Evolutionary conservation across 2,113 vertebrate species (phyloP).

Genomic region (Rhinopomastus cyanomelas): DNA sequence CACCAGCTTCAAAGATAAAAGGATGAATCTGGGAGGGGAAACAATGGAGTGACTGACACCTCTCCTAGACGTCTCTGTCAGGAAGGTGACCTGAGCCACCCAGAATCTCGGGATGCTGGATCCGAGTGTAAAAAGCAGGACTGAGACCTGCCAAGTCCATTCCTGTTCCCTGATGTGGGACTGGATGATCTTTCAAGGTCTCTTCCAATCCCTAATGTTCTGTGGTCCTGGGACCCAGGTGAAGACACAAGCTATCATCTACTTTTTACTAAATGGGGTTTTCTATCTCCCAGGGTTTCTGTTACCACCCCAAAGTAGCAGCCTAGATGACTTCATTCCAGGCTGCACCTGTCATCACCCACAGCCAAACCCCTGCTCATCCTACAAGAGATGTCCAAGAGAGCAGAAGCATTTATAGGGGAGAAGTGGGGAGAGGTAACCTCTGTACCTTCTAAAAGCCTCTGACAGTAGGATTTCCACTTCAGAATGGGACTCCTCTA

Average conservation of each 20-base stretch:
- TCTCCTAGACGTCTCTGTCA: background rate
- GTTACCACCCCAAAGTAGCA: background rate
- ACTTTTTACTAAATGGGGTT: background rate
- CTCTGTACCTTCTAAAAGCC: too few species aligned
- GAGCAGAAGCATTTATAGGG: too few species aligned
- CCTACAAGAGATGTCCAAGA: rapidly evolving
- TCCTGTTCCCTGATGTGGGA: background rate
- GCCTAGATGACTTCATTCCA: background rate
- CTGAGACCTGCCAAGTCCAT: background rate
- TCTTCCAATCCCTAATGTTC: too few species aligned
- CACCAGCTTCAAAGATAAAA: background rate
- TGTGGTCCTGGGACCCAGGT: background rate
- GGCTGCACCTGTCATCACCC: background rate
- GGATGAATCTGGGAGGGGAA: background rate
- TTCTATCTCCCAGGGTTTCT: background rate
- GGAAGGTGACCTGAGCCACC: background rate
- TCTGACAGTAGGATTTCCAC: background rate
- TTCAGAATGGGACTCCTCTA: background rate
- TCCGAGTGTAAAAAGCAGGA: background rate
- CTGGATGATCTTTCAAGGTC: too few species aligned
- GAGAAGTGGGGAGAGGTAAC: background rate
- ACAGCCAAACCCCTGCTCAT: background rate
- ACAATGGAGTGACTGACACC: background rate
- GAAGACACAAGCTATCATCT: background rate
- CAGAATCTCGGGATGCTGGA: too few species aligned